Evolutionary conservation across 2,888 invertebrate genomes (phyloP), one percentile per base, ranked within the genome.

Genomic region (Drosophila subsilvestris): DNA sequence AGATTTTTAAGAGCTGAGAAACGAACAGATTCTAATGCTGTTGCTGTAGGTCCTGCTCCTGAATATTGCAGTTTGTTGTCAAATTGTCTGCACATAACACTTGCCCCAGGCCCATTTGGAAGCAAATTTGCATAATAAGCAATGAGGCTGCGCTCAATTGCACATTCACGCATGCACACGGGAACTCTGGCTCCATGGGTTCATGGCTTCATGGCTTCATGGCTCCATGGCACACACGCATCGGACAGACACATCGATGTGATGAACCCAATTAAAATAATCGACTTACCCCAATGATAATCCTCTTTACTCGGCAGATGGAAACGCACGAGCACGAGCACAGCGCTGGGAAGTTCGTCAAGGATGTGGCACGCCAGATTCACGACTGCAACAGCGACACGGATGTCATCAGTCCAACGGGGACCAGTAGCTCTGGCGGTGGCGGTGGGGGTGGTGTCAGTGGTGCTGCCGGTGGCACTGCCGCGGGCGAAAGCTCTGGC

Each of bases 361-460:
- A 90, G 85, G 89, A 86, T 77, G 80, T 90, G 75, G 78, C 70
- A 51, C 75, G 70, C 43, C 75, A 71, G 68, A 75, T 71, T 56
- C 62, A 78, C 53, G 90, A 90, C 59, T 91, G 86, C 78, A 90
- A 88, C 67, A 90, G 90, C 74, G 90, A 90, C 66, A 88, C 91
- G 66, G 90, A 90, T 70, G 86, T 90, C 75, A 85, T 90, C 53
- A 90, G 90, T 65, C 91, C 90, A 32, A 89, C 90, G 57, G 91
- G 91, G 63, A 91, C 90, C 20, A 91, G 90, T 60, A 90, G 90
- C 70, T 91, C 90, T 42, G 70, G 71, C 9, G 90, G 90, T 2
- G 94, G 94, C 20, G 82, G 94, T 18, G 82, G 75, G 3, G 65
- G 63, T 0, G 78, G 70, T 6, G 67, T 55, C 14, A 47, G 60